Evolutionary conservation across 2,888 invertebrate genomes (phyloP), one percentile per base, ranked within the genome.

Genomic region (Eupithecia pulchellata): DNA sequence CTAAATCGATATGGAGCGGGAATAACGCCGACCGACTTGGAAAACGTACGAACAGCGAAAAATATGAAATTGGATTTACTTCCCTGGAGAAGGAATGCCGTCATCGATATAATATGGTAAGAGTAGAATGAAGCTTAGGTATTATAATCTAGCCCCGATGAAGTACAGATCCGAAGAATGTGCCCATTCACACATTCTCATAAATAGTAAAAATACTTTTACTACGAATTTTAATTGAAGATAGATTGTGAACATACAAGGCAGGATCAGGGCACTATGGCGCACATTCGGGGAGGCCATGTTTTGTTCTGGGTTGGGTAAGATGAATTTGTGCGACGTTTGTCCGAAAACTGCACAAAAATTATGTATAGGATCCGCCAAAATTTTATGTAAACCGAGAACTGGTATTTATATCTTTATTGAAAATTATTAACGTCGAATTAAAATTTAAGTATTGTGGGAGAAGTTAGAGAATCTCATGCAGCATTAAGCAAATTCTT

Each of bases 1-100:
- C 61, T 4, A 5, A 61, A 61, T 34, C 61, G 32, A 61, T 61
- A 61, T 61, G 61, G 25, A 34, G 61, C 30, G 61, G 60, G 34
- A 32, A n/a, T 32, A 60, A 13, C n/a, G 61, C 13, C 6, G 34
- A 25, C 25, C 34, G 34, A 20, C 13, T 60, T 60, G 60, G 20
- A 20, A 34, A 20, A 13, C 17, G 61, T n/a, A n/a, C n/a, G n/a
- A n/a, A n/a, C n/a, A n/a, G n/a, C 1, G 57, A 29, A 29, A 57
- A 57, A 52, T 52, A 52, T 52, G 20, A 47, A 20, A 47, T 52
- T 52, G 25, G 52, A 25, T 52, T 52, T 52, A 52, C 11, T 52
- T 52, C 52, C 25, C 52, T 52, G 13, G 52, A 52, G 52, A 20
- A 52, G 25, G 25, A 52, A 52, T 52, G 9, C 20, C 9, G 47